Conservation (phyloP, 2,797 vertebrate genomes). For the Danio tinwini region DNA sequence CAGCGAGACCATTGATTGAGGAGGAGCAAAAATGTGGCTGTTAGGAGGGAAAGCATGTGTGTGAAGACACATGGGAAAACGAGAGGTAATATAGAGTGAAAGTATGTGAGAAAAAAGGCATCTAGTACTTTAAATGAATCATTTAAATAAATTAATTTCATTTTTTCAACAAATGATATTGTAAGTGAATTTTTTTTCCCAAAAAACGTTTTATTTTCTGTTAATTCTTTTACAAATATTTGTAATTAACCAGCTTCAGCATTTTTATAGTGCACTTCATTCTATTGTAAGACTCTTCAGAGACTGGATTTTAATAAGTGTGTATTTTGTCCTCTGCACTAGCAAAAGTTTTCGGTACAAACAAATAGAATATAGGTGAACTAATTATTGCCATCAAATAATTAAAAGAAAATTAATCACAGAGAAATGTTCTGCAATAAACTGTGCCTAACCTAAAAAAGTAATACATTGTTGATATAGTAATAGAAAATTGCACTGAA, state of each 20-base stretch:
- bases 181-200: background rate
- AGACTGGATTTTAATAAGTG: background rate
- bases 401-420: too few species aligned
- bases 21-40: slow-evolving; percentile 54
- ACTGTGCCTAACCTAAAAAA: too few species aligned
- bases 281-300: background rate
- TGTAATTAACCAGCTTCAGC: background rate
- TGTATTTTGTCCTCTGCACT: background rate
- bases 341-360: background rate
- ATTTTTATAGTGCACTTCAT: background rate
- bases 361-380: background rate
- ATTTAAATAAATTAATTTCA: too few species aligned
- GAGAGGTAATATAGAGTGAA: slow-evolving; percentile 52
- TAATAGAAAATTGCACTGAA: too few species aligned
- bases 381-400: background rate
- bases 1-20: slow-evolving; percentile 46
- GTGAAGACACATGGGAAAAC: slow-evolving; percentile 39
- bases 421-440: too few species aligned
- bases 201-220: too few species aligned
- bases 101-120: slow-evolving; percentile 28
- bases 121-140: background rate
- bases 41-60: slow-evolving; percentile 57
- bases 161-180: too few species aligned
- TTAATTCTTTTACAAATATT: background rate
- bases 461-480: too few species aligned